Percentiles rank a stretch among this genome's conserved stretches.
These are phyloP conservation scores for Ectropis crepuscularia DNA, from an alignment of 2,888 invertebrate genomes.

Conservation along the genomic window DNA sequence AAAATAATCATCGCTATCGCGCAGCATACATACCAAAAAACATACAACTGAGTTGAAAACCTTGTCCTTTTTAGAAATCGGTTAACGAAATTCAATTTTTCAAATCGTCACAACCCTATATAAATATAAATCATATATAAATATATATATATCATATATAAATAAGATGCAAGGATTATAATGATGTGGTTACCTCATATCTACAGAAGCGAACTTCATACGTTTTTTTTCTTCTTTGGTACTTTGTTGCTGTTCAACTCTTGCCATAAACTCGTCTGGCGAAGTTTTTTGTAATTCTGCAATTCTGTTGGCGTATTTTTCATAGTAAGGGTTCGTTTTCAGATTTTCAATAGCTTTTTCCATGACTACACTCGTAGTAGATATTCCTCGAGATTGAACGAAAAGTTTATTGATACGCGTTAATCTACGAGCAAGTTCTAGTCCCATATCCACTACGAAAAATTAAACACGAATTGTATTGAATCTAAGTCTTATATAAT, in stretches of 20 bases:
- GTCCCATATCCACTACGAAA: conserved; percentile 10
- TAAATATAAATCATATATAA: too few relatives aligned
- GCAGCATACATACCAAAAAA: too few relatives aligned
- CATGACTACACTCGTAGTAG: conserved; percentile 65
- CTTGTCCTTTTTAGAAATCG: too few relatives aligned
- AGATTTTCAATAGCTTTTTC: conserved; percentile 83
- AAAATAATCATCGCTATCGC: too few relatives aligned
- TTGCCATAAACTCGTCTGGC: conserved; percentile 89
- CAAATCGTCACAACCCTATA: too few relatives aligned
- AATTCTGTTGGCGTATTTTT: conserved; percentile 92
- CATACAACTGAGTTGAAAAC: too few relatives aligned
- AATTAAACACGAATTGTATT: background rate
- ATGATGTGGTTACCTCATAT: conserved; percentile 57
- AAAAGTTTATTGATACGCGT: conserved; percentile 8
- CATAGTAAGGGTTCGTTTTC: conserved; percentile 90
- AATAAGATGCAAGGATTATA: too few relatives aligned
- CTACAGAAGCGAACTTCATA: conserved; percentile 66
- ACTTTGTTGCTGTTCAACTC: conserved; percentile 83
- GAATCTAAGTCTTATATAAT: too few relatives aligned
- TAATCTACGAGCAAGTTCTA: conserved; percentile 3
- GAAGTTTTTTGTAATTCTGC: conserved; percentile 89
- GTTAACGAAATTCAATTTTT: too few relatives aligned
- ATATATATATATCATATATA: too few relatives aligned
- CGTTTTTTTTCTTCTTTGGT: conserved; percentile 62
- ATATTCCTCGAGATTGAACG: conserved; percentile 53